phyloP scores from a whole-genome alignment of 2,888 invertebrate genomes.

The Dromius quadrimaculatus region DNA sequence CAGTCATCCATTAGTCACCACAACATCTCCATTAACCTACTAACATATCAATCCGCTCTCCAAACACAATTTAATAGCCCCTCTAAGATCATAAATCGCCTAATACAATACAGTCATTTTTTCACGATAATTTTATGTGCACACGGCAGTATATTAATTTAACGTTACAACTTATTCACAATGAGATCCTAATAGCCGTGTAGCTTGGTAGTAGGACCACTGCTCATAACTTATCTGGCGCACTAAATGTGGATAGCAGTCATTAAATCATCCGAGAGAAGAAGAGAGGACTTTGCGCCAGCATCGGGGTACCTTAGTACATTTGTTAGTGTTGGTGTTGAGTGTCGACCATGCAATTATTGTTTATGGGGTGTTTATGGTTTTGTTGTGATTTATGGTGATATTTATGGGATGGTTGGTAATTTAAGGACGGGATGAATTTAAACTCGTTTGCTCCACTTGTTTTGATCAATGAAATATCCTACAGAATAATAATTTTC shows the following conservation, averaged over 20 bases:
- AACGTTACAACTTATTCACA: conserved; percentile 56
- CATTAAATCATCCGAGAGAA: conserved; percentile 39
- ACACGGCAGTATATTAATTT: conserved; percentile 55
- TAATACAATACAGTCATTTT: conserved; percentile 14
- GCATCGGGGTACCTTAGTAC: background rate
- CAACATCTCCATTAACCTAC: background rate
- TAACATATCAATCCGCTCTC: too few relatives aligned
- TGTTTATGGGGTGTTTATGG: conserved; percentile 15
- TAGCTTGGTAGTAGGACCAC: conserved; percentile 54
- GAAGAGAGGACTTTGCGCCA: background rate
- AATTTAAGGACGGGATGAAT: background rate
- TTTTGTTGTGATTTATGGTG: background rate
- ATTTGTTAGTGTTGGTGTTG: conserved; percentile 2
- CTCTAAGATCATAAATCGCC: conserved; percentile 4
- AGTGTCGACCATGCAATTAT: background rate
- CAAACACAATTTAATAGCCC: too few relatives aligned
- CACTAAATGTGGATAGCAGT: conserved; percentile 35
- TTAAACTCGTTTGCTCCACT: too few relatives aligned
- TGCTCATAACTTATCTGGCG: conserved; percentile 38
- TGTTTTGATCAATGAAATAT: too few relatives aligned
- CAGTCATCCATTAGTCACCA: background rate
- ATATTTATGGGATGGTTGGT: background rate
- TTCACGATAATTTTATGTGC: conserved; percentile 33
- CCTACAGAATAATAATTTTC: too few relatives aligned
- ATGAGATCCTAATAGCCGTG: conserved; percentile 56